These are phyloP conservation scores for Spilogale gracilis DNA, from an alignment of 2,113 vertebrate genomes.

Conservation along the genomic window DNA sequence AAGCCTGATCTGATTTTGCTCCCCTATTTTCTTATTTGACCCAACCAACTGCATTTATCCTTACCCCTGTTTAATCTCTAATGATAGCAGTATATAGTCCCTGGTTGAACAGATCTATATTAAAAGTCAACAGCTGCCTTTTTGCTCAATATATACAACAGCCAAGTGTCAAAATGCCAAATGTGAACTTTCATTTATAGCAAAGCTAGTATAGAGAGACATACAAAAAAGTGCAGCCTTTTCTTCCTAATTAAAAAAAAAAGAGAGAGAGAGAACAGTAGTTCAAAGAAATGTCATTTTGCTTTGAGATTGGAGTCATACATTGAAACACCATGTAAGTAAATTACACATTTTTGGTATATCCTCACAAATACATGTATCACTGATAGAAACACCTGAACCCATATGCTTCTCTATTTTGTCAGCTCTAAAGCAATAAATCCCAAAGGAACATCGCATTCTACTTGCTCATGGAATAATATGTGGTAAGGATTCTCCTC, in stretches of 20 bases:
- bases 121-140: conserved; percentile 82
- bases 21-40: conserved; percentile 6
- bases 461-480: not conserved
- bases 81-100: conserved; percentile 17
- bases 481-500: not conserved
- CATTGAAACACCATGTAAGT: not conserved
- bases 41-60: conserved; percentile 37
- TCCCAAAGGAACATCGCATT: not conserved
- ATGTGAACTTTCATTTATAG: conserved; percentile 83
- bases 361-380: not conserved
- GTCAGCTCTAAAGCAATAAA: conserved; percentile 52
- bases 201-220: conserved; percentile 55
- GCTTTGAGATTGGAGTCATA: conserved; percentile 51
- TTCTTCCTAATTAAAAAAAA: conserved; percentile 57
- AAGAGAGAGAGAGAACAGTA: not conserved
- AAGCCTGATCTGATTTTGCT: not conserved
- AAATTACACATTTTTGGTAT: not conserved
- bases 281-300: conserved; percentile 50
- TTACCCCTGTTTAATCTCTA: conserved; percentile 49
- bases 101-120: conserved; percentile 70
- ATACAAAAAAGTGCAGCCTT: conserved; percentile 39
- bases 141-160: conserved; percentile 73
- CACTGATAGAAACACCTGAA: not conserved
- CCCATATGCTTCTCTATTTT: not conserved
- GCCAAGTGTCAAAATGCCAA: conserved; percentile 80